A percentile compares a stretch with the other conserved stretches of the same genome.
Conservation (phyloP, 2,797 vertebrate genomes). For the Thripadectes ignobilis region DNA sequence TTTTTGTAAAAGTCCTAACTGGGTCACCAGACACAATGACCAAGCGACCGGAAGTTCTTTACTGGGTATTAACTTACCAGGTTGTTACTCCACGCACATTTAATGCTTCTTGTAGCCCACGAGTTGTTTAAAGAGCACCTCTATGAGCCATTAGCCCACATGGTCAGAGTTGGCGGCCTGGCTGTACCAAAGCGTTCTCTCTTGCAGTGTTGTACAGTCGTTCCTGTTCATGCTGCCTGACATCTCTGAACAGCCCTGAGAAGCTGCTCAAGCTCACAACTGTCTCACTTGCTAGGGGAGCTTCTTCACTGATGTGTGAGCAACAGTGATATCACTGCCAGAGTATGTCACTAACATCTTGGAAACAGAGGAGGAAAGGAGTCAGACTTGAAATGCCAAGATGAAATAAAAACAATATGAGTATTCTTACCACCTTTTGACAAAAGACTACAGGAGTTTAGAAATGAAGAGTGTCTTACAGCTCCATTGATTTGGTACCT, state of each 20-base stretch:
- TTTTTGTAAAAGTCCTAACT: neutral
- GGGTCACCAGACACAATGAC: neutral
- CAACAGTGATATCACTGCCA: slow-evolving; percentile 39
- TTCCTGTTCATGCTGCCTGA: neutral
- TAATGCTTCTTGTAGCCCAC: neutral
- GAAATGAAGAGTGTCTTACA: neutral
- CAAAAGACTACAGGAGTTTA: neutral
- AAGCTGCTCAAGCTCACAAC: slow-evolving; percentile 2
- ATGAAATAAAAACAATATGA: neutral
- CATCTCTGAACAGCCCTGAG: neutral
- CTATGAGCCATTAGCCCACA: neutral
- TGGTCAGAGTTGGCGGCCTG: neutral
- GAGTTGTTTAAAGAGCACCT: neutral
- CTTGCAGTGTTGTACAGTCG: neutral
- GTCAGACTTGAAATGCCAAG: neutral
- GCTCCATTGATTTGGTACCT: neutral
- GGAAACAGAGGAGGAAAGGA: slow-evolving; percentile 45
- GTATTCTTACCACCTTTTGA: slow-evolving; percentile 18
- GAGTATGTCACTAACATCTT: slow-evolving; percentile 17
- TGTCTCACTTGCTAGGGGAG: neutral
- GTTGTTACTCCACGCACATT: neutral
- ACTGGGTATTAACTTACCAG: neutral
- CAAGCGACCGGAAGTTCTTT: neutral
- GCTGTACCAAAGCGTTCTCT: neutral
- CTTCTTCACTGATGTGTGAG: slow-evolving; percentile 35